These are phyloP conservation scores for Steromphala cineraria DNA, from an alignment of 2,888 invertebrate genomes.

Conservation along the genomic window DNA sequence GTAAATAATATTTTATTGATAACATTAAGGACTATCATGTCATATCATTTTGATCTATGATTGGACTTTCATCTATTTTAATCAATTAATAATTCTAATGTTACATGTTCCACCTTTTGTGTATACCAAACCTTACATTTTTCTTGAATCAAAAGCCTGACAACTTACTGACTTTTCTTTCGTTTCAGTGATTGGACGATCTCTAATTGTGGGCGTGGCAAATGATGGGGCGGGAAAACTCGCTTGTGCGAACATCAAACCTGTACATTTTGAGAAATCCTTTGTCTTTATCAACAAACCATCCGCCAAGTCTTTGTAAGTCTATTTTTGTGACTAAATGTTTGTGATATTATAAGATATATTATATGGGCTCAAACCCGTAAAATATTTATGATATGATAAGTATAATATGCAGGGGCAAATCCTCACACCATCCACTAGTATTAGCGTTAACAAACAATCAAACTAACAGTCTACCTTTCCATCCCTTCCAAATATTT, in stretches of 20 bases:
- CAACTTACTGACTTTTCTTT: not conserved
- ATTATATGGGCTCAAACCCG: too few species aligned
- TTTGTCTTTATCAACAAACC: conserved; percentile 30
- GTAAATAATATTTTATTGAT: not conserved
- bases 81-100: too few species aligned
- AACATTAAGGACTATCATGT: not conserved
- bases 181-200: conserved; percentile 78
- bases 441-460: too few species aligned
- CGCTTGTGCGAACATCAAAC: conserved; percentile 82
- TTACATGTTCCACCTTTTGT: too few species aligned
- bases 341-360: too few species aligned
- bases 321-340: too few species aligned
- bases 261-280: conserved; percentile 26
- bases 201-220: conserved; percentile 91
- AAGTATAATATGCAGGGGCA: too few species aligned
- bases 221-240: conserved; percentile 79
- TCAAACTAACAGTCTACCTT: too few species aligned
- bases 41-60: not conserved
- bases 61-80: not conserved
- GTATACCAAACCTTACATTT: too few species aligned
- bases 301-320: conserved; percentile 41
- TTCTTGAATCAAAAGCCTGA: not conserved
- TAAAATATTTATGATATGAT: too few species aligned
- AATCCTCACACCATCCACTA: too few species aligned
- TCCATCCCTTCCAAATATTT: too few species aligned